A percentile compares a stretch with the other conserved stretches of the same genome.
Evolutionary conservation across 1,140 invertebrate genomes (phyloP).

Genomic region (Macrocentrus cingulum): DNA sequence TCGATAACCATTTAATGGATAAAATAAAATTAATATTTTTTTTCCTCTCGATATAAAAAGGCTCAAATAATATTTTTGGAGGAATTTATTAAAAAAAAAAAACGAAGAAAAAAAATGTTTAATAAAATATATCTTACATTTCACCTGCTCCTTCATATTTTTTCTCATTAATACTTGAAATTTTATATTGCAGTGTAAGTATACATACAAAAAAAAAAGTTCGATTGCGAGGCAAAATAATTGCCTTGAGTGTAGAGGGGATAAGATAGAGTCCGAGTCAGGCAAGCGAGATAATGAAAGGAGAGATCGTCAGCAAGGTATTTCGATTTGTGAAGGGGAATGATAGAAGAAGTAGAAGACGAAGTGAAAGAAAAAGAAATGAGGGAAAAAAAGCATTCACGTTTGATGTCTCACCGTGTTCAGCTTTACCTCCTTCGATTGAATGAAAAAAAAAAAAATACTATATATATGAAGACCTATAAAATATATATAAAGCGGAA

Average conservation of each 20-base stretch:
- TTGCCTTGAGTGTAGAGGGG: constrained; percentile 1
- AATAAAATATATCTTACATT: too few species aligned
- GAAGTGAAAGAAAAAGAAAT: neutral
- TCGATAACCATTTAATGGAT: too few species aligned
- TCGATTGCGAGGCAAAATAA: constrained; percentile 1
- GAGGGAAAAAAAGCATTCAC: neutral
- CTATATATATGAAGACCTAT: neutral
- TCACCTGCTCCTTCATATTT: too few species aligned
- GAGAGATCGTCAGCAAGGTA: constrained; percentile 4
- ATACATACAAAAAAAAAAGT: neutral
- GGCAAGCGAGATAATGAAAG: constrained; percentile 12
- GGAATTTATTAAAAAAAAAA: too few species aligned
- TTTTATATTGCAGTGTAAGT: neutral
- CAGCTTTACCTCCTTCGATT: neutral
- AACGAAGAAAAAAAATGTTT: too few species aligned
- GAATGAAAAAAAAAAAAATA: constrained; percentile 1
- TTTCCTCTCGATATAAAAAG: too few species aligned
- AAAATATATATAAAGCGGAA: too few species aligned
- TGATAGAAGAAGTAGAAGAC: neutral
- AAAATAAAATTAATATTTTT: too few species aligned
- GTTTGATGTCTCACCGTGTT: constrained; percentile 6
- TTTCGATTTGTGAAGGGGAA: neutral
- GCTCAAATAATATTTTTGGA: too few species aligned
- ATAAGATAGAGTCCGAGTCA: neutral
- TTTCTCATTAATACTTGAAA: neutral